Evolutionary conservation across 2,888 invertebrate species (phyloP).

Genomic region (Amorpha juglandis): DNA sequence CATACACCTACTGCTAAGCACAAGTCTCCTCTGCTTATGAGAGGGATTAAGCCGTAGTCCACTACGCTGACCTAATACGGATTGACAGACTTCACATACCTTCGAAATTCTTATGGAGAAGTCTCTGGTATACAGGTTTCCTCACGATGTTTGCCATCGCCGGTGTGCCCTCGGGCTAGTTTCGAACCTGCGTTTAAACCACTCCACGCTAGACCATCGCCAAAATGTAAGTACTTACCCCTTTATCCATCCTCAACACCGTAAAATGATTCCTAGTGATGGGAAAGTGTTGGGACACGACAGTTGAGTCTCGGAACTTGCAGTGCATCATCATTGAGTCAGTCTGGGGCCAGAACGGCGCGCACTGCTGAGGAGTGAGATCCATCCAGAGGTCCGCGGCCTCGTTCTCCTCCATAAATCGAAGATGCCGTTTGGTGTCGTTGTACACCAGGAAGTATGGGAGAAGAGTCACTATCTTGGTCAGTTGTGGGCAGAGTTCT

Average conservation of each 20-base stretch:
- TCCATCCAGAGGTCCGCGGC: constrained; percentile 93
- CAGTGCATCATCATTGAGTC: constrained; percentile 92
- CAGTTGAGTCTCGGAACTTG: constrained; percentile 89
- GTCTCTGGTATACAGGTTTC: too few species aligned
- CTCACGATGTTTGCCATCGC: too few species aligned
- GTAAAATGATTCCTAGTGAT: constrained; percentile 88
- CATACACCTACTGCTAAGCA: too few species aligned
- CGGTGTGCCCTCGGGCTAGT: too few species aligned
- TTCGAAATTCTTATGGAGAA: too few species aligned
- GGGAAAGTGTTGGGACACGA: constrained; percentile 90
- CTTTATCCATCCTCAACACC: constrained; percentile 92
- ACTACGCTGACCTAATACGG: too few species aligned
- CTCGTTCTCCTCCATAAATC: constrained; percentile 94
- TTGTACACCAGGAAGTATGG: constrained; percentile 92
- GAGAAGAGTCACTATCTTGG: constrained; percentile 90
- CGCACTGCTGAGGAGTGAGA: constrained; percentile 87
- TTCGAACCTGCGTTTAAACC: too few species aligned
- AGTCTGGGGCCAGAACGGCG: constrained; percentile 92
- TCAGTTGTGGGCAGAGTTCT: constrained; percentile 88
- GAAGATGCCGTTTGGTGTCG: constrained; percentile 84
- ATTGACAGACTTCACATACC: too few species aligned
- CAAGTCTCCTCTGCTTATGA: too few species aligned
- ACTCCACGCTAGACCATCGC: too few species aligned
- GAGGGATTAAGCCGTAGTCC: too few species aligned
- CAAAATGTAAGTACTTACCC: constrained; percentile 82